Percentiles rank a stretch among this genome's conserved stretches.
Conservation (phyloP, 1,140 invertebrate genomes). For the Tetranychus urticae region DNA sequence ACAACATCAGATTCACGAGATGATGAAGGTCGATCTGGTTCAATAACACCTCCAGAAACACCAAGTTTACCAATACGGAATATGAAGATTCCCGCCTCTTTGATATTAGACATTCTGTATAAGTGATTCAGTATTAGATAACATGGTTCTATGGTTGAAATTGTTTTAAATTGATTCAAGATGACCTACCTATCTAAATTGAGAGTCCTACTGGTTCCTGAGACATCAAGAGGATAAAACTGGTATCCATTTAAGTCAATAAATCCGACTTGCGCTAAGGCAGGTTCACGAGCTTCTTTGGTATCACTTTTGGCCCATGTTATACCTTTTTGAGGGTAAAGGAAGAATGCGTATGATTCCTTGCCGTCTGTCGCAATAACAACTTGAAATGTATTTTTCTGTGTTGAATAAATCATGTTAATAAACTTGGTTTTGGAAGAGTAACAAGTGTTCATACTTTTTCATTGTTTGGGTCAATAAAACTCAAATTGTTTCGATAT, state of each 20-base stretch:
- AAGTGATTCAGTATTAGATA: constrained; percentile 5
- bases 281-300: constrained; percentile 43
- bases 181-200: constrained; percentile 28
- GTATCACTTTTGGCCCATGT: constrained; percentile 60
- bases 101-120: constrained; percentile 54
- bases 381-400: constrained; percentile 56
- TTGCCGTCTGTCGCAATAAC: constrained; percentile 53
- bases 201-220: constrained; percentile 58
- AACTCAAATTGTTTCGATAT: constrained; percentile 13
- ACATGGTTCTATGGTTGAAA: too few species aligned
- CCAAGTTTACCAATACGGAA: constrained; percentile 46
- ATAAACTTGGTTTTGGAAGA: too few species aligned
- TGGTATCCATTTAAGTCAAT: constrained; percentile 48
- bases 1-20: not conserved
- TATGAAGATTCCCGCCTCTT: constrained; percentile 53
- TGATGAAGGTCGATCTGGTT: constrained; percentile 24
- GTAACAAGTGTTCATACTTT: constrained; percentile 14
- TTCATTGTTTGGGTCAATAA: constrained; percentile 26
- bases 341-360: constrained; percentile 53
- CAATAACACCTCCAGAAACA: constrained; percentile 33
- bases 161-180: too few species aligned
- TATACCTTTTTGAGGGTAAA: constrained; percentile 63
- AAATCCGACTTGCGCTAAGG: constrained; percentile 73
- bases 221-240: constrained; percentile 40
- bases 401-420: not conserved